Evolutionary conservation across 1,140 invertebrate species (phyloP).

Genomic region (Orussus abietinus): DNA sequence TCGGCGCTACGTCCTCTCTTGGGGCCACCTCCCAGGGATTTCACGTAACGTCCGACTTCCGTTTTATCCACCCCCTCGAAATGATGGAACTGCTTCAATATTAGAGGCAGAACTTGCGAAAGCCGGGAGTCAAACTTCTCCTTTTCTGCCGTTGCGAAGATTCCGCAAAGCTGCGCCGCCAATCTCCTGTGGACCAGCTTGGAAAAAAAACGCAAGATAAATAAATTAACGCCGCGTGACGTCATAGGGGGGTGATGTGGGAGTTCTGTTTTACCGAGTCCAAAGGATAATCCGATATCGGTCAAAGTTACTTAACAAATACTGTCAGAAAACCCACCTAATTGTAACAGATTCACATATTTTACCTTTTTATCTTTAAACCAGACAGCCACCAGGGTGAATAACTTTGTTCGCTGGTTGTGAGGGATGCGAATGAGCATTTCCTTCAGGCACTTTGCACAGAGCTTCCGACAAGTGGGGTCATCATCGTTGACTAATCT

Average conservation of each 20-base stretch:
- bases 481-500: slow-evolving; percentile 71
- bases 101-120: slow-evolving; percentile 39
- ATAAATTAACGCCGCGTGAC: too few relatives aligned
- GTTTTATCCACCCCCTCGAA: slow-evolving; percentile 21
- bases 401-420: slow-evolving; percentile 60
- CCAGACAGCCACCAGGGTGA: slow-evolving; percentile 64
- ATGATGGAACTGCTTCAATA: slow-evolving; percentile 52
- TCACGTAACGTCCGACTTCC: slow-evolving; percentile 40
- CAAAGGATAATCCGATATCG: too few relatives aligned
- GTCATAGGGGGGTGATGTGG: too few relatives aligned
- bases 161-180: slow-evolving; percentile 62
- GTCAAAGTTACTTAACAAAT: too few relatives aligned
- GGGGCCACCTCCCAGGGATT: too few relatives aligned
- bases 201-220: slow-evolving; percentile 13
- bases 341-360: too few relatives aligned
- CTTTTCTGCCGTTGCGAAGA: slow-evolving; percentile 71
- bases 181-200: slow-evolving; percentile 52
- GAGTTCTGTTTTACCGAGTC: too few relatives aligned
- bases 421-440: slow-evolving; percentile 59
- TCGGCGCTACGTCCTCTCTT: slow-evolving; percentile 34
- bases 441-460: slow-evolving; percentile 63
- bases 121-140: slow-evolving; percentile 64
- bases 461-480: slow-evolving; percentile 61
- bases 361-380: slow-evolving; percentile 67
- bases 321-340: too few relatives aligned